Percentiles rank a stretch among this genome's conserved stretches.
These are phyloP conservation scores for Radopholus similis DNA, from an alignment of 1,140 invertebrate species.

Conservation along the genomic window DNA sequence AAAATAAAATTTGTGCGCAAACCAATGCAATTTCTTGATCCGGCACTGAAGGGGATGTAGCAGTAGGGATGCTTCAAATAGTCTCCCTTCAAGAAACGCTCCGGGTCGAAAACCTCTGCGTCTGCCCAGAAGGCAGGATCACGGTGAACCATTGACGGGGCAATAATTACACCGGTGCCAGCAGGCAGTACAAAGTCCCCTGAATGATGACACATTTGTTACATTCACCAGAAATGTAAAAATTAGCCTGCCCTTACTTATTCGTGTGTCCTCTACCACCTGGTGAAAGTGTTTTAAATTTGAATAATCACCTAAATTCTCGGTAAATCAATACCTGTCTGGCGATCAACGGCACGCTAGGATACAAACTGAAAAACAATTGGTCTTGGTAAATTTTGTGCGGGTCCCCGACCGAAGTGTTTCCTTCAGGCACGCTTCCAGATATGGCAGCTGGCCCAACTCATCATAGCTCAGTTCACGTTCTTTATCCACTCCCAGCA, in stretches of 20 bases:
- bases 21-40: constrained; percentile 63
- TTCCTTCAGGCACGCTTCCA: constrained; percentile 77
- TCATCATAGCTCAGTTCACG: constrained; percentile 74
- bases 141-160: constrained; percentile 72
- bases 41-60: constrained; percentile 63
- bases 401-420: constrained; percentile 16
- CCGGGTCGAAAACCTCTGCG: constrained; percentile 80
- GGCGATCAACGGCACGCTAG: constrained; percentile 70
- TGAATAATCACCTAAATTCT: neutral
- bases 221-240: too few species aligned
- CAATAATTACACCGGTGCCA: constrained; percentile 70
- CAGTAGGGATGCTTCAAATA: constrained; percentile 65
- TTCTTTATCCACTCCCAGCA: constrained; percentile 74
- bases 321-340: constrained; percentile 65
- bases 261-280: constrained; percentile 70
- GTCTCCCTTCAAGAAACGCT: constrained; percentile 82
- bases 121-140: constrained; percentile 70
- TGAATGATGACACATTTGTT: constrained; percentile 26
- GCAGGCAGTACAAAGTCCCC: constrained; percentile 68
- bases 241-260: constrained; percentile 33
- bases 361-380: constrained; percentile 68
- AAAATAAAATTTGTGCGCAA: too few species aligned
- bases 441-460: constrained; percentile 76
- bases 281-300: too few species aligned
- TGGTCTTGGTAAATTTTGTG: too few species aligned